Base-by-base conservation (phyloP, 2,797 vertebrate species). In the Lateolabrax maculatus region DNA sequence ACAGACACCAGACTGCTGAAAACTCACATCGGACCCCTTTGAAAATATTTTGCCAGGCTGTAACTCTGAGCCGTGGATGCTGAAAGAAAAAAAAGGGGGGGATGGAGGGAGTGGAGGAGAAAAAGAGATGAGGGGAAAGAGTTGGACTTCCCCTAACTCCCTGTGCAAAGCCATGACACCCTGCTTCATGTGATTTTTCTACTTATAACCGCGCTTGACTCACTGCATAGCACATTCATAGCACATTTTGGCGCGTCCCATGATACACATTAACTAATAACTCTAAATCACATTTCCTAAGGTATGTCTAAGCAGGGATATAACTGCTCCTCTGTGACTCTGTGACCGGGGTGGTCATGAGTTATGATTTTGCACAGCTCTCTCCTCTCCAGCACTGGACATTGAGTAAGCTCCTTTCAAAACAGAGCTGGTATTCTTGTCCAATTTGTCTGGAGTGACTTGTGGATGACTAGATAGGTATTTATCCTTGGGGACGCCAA, bases 241-340 rank as follows among this genome's bases (percentile, higher is more conserved):
- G 69, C 77, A 70, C 68, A 79, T 81, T 86, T 82, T 81, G 79
- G 58, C 34, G 4, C 0, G 18, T 92, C 91, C 89, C 90, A 87
- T 92, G 92, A 85, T 49, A 23, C 77, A 70, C 81, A 84, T 93
- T 92, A 92, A 70, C 87, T 84, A 90, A 90, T 92, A 83, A 85
- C 77, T 67, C 66, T 88, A 85, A 93, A 94, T 93, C 85, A 87
- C 80, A 92, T 94, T 92, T 84, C 69, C 81, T 66, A 41, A 84
- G 82, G 89, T 90, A 90, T 91, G 88, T 86, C 81, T 87, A 70
- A 62, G 57, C 63, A 10, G 60, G 25, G 63, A 51, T 72, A 80
- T 87, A 90, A 89, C 39, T 75, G 79, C 83, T 81, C 74, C 82
- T 85, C 80, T 87, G 84, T 90, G 89, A 53, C 84, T 82, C 15